A percentile compares a stretch with the other conserved stretches of the same genome.
phyloP scores from a whole-genome alignment of 53 echinoderm and acorn worm species.

The Paelopatides confundens region DNA sequence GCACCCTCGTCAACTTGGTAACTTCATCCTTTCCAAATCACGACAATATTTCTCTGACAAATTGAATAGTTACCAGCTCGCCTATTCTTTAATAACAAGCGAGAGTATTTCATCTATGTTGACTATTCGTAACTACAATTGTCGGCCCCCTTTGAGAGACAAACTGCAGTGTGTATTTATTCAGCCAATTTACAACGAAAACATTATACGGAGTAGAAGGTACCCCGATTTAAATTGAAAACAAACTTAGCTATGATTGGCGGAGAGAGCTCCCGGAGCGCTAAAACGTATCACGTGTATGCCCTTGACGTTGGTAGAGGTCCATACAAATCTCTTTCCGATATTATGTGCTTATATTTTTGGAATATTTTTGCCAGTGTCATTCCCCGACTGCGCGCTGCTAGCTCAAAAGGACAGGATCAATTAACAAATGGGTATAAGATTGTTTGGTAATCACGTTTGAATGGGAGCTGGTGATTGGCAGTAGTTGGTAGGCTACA shows the following conservation, averaged over 20 bases:
- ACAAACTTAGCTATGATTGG: slow-evolving; percentile 44
- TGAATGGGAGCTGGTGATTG: neutral
- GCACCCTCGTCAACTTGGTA: slow-evolving; percentile 14
- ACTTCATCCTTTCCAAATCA: slow-evolving; percentile 35
- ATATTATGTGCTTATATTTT: neutral
- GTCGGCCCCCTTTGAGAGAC: slow-evolving; percentile 44
- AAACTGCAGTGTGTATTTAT: slow-evolving; percentile 43
- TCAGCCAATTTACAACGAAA: slow-evolving; percentile 54
- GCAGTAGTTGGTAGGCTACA: too few species aligned
- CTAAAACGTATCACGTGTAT: slow-evolving; percentile 13
- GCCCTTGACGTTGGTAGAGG: slow-evolving; percentile 27
- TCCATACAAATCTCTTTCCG: neutral
- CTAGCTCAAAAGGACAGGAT: neutral
- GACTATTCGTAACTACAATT: slow-evolving; percentile 8
- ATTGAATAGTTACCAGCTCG: slow-evolving; percentile 31
- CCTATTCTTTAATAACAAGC: slow-evolving; percentile 20
- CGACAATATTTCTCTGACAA: slow-evolving; percentile 22
- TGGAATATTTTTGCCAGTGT: neutral
- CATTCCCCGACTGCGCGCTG: neutral
- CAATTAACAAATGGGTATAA: neutral
- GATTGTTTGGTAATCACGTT: neutral
- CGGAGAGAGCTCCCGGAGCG: slow-evolving; percentile 30
- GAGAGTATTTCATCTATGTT: slow-evolving; percentile 37
- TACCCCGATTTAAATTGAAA: slow-evolving; percentile 46
- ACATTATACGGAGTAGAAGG: slow-evolving; percentile 34